These are phyloP conservation scores for Ibidorhyncha struthersii DNA, from an alignment of 2,113 vertebrate genomes.

Conservation along the genomic window DNA sequence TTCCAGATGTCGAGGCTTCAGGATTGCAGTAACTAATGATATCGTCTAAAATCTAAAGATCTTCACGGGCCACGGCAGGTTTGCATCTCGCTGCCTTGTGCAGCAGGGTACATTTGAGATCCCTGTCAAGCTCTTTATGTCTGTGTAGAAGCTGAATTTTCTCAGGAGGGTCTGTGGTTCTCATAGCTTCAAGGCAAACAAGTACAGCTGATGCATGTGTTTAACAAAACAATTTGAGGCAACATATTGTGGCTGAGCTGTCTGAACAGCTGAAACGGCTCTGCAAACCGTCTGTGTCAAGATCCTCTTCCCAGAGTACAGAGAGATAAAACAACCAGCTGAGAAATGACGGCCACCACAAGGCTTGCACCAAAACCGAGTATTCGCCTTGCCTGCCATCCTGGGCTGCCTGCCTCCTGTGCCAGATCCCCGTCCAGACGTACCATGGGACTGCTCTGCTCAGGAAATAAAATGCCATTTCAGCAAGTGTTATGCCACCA, in stretches of 20 bases:
- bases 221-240: background rate
- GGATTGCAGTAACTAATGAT: background rate
- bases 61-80: background rate
- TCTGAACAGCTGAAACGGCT: conserved; percentile 1
- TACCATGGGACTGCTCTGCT: fast-evolving
- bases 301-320: background rate
- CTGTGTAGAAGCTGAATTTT: background rate
- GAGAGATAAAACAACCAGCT: background rate
- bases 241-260: conserved; percentile 32
- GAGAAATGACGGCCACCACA: background rate
- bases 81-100: background rate
- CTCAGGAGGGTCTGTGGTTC: background rate
- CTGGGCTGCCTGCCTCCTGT: background rate
- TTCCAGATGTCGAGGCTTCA: background rate
- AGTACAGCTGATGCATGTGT: background rate
- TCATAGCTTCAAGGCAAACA: background rate
- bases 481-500: background rate
- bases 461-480: background rate
- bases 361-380: background rate
- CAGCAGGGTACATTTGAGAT: background rate
- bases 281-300: background rate
- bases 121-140: background rate
- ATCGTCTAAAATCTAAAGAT: background rate
- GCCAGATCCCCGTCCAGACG: background rate
- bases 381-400: background rate